Percentiles rank a stretch among this genome's conserved stretches.
Evolutionary conservation across 2,888 invertebrate species (phyloP).

Genomic region (Parapristionchus giblindavisi): DNA sequence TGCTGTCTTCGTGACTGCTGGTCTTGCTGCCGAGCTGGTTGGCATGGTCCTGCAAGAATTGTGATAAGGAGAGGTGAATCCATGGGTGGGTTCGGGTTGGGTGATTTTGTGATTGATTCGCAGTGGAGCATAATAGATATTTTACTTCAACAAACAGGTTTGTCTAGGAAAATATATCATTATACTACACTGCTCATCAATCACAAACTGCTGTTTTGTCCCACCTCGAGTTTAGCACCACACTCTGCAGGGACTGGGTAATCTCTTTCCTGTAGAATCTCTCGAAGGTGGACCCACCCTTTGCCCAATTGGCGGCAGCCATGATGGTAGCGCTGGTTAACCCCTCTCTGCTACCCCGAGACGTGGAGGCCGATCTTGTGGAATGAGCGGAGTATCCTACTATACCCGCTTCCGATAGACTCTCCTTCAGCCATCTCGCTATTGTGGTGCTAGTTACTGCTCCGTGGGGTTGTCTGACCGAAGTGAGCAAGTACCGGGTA

Average conservation of each 20-base stretch:
- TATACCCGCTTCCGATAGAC: background rate
- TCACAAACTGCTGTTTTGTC: too few relatives aligned
- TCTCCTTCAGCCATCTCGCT: slow-evolving; percentile 11
- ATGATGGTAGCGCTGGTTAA: background rate
- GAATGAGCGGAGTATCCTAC: background rate
- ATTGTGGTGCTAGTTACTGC: background rate
- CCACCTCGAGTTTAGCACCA: background rate
- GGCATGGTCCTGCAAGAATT: too few relatives aligned
- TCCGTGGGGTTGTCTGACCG: background rate
- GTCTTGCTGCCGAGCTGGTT: too few relatives aligned
- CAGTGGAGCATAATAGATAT: too few relatives aligned
- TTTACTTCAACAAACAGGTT: too few relatives aligned
- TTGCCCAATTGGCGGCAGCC: background rate
- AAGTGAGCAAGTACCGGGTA: background rate
- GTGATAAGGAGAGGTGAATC: too few relatives aligned
- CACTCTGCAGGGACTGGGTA: background rate
- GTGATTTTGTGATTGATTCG: too few relatives aligned
- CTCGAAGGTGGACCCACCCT: background rate
- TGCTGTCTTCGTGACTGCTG: too few relatives aligned
- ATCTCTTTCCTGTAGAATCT: background rate
- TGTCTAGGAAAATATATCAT: too few relatives aligned
- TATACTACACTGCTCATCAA: too few relatives aligned
- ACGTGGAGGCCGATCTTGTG: background rate
- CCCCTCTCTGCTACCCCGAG: background rate
- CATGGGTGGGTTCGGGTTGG: too few relatives aligned